Evolutionary conservation across 2,888 invertebrate genomes (phyloP), one percentile per base, ranked within the genome.

Genomic region (Teinopalpus imperialis): DNA sequence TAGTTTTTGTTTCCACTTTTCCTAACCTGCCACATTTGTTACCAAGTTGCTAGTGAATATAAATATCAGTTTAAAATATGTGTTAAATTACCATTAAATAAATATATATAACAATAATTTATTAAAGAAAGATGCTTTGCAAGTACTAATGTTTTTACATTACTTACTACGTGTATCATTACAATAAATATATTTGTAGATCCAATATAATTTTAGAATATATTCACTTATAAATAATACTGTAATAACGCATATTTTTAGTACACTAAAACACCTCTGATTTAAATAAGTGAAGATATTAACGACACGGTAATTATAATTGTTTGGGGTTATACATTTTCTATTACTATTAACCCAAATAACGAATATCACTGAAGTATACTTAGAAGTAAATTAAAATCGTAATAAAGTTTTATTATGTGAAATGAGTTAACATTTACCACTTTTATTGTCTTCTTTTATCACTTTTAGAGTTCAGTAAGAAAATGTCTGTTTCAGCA

Each of bases 401-500:
- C 12, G 32, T 23, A 24, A 42, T 32, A 30, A 29, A 30, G n/a
- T 43, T 43, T 27, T 44, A 26, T 30, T n/a, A 40, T n/a, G 13
- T 29, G 29, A 4, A 14, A 14, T 30, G 14, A 20, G 1, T 8
- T 43, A 64, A 53, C 16, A 20, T 56, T 62, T 30, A 27, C 59
- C 68, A 67, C 65, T 12, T 62, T 77, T 81, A 80, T 81, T 82
- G 81, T 90, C 73, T 80, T 75, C n/a, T 53, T 70, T 75, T 54
- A 46, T 41, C 35, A 23, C 35, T 43, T 39, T 35, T 35, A 45
- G 40, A 42, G 45, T 57, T 69, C 70, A 89, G 69, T 90, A 89
- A 3, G 91, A 89, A 75, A 91, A 88, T 57, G 90, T 89, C 67
- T 91, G 90, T 75, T 93, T 93, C 48, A 94, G 77, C 53, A 93